These are phyloP conservation scores for Aurelia sp. DNA, from an alignment of 30 jellyfish, hydroid and myxozoan genomes.

Conservation along the genomic window DNA sequence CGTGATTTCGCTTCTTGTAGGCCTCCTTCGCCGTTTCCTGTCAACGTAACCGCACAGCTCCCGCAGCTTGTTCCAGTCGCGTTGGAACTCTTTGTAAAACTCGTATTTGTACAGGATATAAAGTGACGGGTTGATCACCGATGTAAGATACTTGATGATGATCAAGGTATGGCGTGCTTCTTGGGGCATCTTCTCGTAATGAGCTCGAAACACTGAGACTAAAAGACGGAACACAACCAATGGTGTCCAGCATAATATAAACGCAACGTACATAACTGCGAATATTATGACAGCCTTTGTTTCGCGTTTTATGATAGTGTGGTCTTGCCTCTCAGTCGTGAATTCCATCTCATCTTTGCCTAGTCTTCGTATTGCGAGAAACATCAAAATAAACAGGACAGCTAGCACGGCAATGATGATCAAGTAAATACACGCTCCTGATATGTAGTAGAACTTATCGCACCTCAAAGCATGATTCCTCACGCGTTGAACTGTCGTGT, in stretches of 20 bases:
- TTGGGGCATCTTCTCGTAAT: slow-evolving; percentile 5
- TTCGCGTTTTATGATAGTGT: slow-evolving; percentile 53
- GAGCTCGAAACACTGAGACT: slow-evolving; percentile 33
- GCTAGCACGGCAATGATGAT: slow-evolving; percentile 31
- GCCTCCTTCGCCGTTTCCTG: slow-evolving; percentile 4
- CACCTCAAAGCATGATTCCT: not conserved
- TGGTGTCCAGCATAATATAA: slow-evolving; percentile 77
- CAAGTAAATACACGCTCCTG: slow-evolving; percentile 32
- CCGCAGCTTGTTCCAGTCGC: slow-evolving; percentile 25
- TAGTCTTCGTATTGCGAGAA: slow-evolving; percentile 52
- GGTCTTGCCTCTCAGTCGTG: slow-evolving; percentile 43
- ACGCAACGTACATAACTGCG: slow-evolving; percentile 59
- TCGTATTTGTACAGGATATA: slow-evolving; percentile 60
- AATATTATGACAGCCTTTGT: slow-evolving; percentile 57
- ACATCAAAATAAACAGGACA: slow-evolving; percentile 56
- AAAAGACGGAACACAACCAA: slow-evolving; percentile 58
- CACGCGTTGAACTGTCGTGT: not conserved
- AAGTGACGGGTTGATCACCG: slow-evolving; percentile 56
- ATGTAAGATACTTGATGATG: slow-evolving; percentile 55
- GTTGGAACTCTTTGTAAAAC: slow-evolving; percentile 52
- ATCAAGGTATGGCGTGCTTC: slow-evolving; percentile 35
- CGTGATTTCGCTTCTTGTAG: slow-evolving; percentile 1
- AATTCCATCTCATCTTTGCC: slow-evolving; percentile 66
- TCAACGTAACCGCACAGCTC: slow-evolving; percentile 12
- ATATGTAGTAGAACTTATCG: slow-evolving; percentile 41